Conservation (phyloP, 2,113 vertebrate species). For the Bufo bufo region DNA sequence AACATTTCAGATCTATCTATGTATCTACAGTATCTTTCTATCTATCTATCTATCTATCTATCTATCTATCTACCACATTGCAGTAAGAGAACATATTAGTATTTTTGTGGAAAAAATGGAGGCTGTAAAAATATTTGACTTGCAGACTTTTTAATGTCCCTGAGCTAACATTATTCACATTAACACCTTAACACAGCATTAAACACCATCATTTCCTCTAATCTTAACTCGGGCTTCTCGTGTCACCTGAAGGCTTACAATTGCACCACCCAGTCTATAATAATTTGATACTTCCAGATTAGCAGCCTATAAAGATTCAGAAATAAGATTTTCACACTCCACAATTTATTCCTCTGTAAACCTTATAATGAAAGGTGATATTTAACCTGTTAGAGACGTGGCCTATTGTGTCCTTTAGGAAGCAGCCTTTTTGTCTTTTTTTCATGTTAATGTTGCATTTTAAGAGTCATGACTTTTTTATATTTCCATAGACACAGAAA, state of each 20-base stretch:
- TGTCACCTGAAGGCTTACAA: slow-evolving; percentile 26
- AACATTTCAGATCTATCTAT: too few relatives aligned
- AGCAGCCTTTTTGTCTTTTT: too few relatives aligned
- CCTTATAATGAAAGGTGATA: neutral
- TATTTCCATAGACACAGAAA: too few relatives aligned
- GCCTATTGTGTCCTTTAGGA: too few relatives aligned
- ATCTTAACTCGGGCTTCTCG: slow-evolving; percentile 3
- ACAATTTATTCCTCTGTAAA: slow-evolving; percentile 3
- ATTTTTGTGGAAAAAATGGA: neutral
- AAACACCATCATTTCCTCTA: slow-evolving; percentile 27
- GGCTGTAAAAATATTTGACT: neutral
- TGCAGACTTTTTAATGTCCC: neutral
- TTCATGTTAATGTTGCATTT: too few relatives aligned
- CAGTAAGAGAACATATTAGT: neutral
- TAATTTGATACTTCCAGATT: slow-evolving; percentile 37
- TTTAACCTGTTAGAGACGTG: neutral
- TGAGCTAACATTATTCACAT: slow-evolving; percentile 17
- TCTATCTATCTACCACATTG: neutral
- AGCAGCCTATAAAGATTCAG: slow-evolving; percentile 28
- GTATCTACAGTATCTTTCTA: too few relatives aligned
- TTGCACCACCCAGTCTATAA: neutral
- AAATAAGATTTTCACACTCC: neutral
- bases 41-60: too few relatives aligned
- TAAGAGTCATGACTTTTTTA: too few relatives aligned
- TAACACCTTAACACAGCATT: slow-evolving; percentile 29